Evolutionary conservation across 2,888 invertebrate genomes (phyloP).

Genomic region (Molorchus minor): DNA sequence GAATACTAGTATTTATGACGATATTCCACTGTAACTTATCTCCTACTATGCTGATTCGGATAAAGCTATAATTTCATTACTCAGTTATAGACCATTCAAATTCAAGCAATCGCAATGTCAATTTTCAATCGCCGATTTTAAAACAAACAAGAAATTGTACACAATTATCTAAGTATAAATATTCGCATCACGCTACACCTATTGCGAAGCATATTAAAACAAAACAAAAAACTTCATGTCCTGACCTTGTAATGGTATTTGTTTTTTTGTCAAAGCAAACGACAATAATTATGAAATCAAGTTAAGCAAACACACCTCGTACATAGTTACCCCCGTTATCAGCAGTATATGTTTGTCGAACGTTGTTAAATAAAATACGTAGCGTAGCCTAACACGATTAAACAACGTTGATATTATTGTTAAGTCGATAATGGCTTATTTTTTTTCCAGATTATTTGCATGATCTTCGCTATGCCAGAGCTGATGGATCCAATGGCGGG

Average conservation of each 20-base stretch:
- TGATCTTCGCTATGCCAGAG: slow-evolving; percentile 51
- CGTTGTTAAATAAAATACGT: background rate
- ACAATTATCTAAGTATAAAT: slow-evolving; percentile 19
- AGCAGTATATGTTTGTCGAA: background rate
- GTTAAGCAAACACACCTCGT: slow-evolving; percentile 4
- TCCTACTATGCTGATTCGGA: too few relatives aligned
- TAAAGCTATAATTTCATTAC: too few relatives aligned
- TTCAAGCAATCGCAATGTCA: background rate
- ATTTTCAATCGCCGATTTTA: background rate
- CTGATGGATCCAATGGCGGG: slow-evolving; percentile 33
- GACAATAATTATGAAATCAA: background rate
- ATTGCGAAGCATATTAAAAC: slow-evolving; percentile 6
- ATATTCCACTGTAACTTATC: too few relatives aligned
- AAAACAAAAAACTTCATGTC: background rate
- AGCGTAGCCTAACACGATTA: too few relatives aligned
- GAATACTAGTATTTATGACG: too few relatives aligned
- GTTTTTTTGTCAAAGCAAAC: slow-evolving; percentile 11
- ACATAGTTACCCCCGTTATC: too few relatives aligned
- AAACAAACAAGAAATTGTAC: slow-evolving; percentile 8
- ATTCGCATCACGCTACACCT: slow-evolving; percentile 2
- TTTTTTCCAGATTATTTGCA: slow-evolving; percentile 56
- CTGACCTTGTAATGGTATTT: slow-evolving; percentile 3
- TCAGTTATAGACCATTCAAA: background rate
- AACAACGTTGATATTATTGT: too few relatives aligned
- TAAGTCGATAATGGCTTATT: background rate